Evolutionary conservation across 1,140 invertebrate species (phyloP), one percentile per base, ranked within the genome.

Genomic region (Mamestra configurata): DNA sequence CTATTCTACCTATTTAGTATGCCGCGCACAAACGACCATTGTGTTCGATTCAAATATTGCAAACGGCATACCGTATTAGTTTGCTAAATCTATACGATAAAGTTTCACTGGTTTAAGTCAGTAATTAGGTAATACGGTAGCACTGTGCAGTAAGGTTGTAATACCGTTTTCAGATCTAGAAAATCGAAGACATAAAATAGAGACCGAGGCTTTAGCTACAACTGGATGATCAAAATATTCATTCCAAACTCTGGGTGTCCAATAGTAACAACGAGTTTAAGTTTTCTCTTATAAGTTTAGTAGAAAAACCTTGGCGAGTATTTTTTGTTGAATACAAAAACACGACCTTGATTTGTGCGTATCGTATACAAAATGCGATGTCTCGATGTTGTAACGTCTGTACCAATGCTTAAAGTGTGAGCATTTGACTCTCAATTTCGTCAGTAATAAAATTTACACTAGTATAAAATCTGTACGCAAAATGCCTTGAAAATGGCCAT

Each of bases 1-100:
- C 53, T 11, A 27, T 57, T 57, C 22, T 57, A 27, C 10, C 53
- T 57, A 15, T 57, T 57, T 57, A 57, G 53, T 27, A 57, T 57
- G 22, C 53, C 24, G 4, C 22, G 4, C 53, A 57, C 11, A 24
- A 7, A 20, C 51, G 5, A 22, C 27, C 22, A 3, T 3, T 6
- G 53, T 24, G 22, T 57, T 27, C 7, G 22, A 24, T 15, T 22
- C 53, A 15, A 24, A 15, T 53, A 53, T 57, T 13, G 22, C 53
- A 13, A 57, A 57, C 20, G 53, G 53, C 22, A 27, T 57, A 57
- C 53, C 43, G 24, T 57, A 57, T 22, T 22, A 53, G 51, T 53
- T 57, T 57, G 53, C 53, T 57, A 57, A 57, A 24, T 5, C 24
- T 22, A 11, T 49, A 6, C 22, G 22, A 57, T 18, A 5, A 4